phyloP scores from a whole-genome alignment of 1,140 invertebrate genomes.

The Brachionus plicatilis region DNA sequence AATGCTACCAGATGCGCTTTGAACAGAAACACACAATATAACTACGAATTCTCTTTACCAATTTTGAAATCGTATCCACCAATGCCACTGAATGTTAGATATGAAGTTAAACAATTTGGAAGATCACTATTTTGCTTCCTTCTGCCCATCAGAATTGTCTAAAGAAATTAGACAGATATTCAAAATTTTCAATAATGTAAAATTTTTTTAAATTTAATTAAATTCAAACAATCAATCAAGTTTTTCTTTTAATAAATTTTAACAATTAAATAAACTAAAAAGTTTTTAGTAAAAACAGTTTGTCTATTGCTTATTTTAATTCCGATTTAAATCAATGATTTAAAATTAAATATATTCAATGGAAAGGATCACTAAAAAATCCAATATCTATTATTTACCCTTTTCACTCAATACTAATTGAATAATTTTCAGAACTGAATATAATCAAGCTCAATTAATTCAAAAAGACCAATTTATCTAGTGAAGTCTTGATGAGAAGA shows the following conservation, averaged over 20 bases:
- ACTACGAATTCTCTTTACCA: constrained; percentile 24
- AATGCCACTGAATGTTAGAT: constrained; percentile 6
- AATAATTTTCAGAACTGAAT: too few species aligned
- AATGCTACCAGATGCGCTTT: neutral
- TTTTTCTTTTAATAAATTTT: neutral
- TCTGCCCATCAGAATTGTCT: neutral
- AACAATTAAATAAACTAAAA: neutral
- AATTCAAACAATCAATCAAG: neutral
- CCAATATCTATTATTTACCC: too few species aligned
- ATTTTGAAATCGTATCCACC: constrained; percentile 18
- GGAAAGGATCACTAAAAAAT: too few species aligned
- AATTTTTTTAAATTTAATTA: neutral
- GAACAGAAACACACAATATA: neutral
- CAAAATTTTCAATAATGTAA: neutral
- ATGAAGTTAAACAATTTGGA: neutral
- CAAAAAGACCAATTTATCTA: too few species aligned
- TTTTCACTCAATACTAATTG: too few species aligned
- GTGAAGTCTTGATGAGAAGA: too few species aligned
- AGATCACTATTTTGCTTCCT: neutral
- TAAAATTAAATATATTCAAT: neutral
- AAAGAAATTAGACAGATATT: neutral
- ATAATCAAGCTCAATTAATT: too few species aligned
- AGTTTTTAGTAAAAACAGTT: too few species aligned
- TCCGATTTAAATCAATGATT: neutral
- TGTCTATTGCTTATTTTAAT: neutral